Evolutionary conservation across 2,113 vertebrate genomes (phyloP).

Genomic region (Apodemus speciosus): DNA sequence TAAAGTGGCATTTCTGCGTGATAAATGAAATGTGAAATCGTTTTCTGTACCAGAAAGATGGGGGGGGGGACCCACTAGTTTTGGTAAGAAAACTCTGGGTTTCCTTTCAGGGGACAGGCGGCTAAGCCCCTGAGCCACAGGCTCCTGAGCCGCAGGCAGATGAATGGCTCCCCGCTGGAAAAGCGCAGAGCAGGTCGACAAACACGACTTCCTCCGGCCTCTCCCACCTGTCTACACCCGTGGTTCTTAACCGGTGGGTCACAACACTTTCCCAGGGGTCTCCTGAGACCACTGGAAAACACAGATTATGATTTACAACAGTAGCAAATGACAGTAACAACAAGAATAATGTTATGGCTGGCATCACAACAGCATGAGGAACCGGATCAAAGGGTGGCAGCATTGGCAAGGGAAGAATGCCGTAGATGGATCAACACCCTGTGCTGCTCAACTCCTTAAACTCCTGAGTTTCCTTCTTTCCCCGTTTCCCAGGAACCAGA

Average conservation of each 20-base stretch:
- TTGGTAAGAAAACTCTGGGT: not conserved
- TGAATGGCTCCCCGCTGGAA: rapidly evolving
- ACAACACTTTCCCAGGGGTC: not conserved
- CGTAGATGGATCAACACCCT: not conserved
- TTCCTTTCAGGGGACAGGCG: not conserved
- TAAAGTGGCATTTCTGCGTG: not conserved
- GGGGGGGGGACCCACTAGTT: not conserved
- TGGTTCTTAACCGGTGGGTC: not conserved
- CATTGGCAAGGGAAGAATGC: not conserved
- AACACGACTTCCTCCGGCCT: too few species aligned
- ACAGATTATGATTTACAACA: not conserved
- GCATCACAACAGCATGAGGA: not conserved
- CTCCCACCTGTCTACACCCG: not conserved
- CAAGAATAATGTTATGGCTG: too few species aligned
- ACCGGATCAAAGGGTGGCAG: not conserved
- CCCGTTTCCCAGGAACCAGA: not conserved
- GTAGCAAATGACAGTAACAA: not conserved
- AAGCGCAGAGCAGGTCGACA: not conserved
- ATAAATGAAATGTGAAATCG: not conserved
- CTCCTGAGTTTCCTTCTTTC: not conserved
- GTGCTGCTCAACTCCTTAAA: rapidly evolving
- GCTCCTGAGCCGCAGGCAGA: not conserved
- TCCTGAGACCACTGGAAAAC: not conserved
- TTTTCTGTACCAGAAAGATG: not conserved
- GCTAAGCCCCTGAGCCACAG: not conserved